These are phyloP conservation scores for Scaptomyza polygonia DNA, from an alignment of 2,888 invertebrate species.

Conservation along the genomic window DNA sequence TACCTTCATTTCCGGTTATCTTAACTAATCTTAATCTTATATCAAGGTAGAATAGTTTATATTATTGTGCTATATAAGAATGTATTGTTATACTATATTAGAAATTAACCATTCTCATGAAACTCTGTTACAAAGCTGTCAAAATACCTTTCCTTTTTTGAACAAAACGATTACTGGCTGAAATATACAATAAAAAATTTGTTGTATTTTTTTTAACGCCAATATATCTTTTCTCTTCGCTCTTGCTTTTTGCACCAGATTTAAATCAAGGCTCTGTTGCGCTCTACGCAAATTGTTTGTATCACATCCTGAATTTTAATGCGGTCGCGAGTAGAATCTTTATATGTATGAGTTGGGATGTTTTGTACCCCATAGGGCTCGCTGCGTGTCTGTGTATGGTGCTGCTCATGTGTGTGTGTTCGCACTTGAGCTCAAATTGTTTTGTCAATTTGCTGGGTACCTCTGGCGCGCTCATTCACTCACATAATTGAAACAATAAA, in stretches of 20 bases:
- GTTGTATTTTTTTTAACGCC: not conserved
- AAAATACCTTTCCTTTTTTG: not conserved
- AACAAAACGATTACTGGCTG: not conserved
- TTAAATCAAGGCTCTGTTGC: conserved; percentile 46
- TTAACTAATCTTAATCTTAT: not conserved
- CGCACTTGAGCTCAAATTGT: conserved; percentile 54
- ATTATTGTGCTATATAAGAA: too few species aligned
- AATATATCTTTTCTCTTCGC: not conserved
- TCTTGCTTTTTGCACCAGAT: conserved; percentile 1
- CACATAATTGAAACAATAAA: conserved; percentile 76
- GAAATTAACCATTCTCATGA: too few species aligned
- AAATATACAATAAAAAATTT: too few species aligned
- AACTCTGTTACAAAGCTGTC: too few species aligned
- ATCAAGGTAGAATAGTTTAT: too few species aligned
- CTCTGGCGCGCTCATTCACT: conserved; percentile 39
- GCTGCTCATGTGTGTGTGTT: conserved; percentile 26
- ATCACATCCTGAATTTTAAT: conserved; percentile 79
- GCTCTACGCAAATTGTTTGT: conserved; percentile 64
- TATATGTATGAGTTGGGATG: conserved; percentile 19
- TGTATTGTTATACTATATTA: too few species aligned
- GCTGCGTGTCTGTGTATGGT: conserved; percentile 15
- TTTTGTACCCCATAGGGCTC: conserved; percentile 32
- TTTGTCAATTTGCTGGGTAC: conserved; percentile 54
- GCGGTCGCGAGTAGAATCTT: conserved; percentile 35
- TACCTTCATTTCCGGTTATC: not conserved